phyloP scores from a whole-genome alignment of 1,140 invertebrate species.

The Papilio xuthus region DNA sequence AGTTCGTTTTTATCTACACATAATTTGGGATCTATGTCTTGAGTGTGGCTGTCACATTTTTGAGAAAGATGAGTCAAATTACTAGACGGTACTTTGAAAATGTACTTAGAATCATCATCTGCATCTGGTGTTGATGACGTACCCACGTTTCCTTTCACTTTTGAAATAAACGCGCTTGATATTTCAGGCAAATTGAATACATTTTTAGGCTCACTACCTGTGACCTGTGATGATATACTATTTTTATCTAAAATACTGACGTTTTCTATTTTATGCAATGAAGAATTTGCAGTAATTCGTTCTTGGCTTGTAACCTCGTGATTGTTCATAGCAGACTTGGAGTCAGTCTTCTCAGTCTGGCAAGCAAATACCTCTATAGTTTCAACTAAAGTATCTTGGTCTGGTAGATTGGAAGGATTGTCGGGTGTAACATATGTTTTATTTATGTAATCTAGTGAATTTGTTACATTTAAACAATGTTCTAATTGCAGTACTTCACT shows the following conservation, averaged over 20 bases:
- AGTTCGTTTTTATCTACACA: conserved; percentile 46
- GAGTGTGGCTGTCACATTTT: conserved; percentile 6
- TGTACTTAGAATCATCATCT: neutral
- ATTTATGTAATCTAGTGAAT: neutral
- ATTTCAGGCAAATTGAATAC: conserved; percentile 69
- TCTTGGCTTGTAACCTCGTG: conserved; percentile 27
- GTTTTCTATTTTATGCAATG: conserved; percentile 44
- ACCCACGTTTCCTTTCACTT: conserved; percentile 56
- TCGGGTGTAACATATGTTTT: neutral
- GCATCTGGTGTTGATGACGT: conserved; percentile 43
- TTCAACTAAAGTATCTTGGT: conserved; percentile 17
- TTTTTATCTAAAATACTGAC: conserved; percentile 33
- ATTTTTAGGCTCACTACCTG: conserved; percentile 44
- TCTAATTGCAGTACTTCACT: neutral
- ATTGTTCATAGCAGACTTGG: conserved; percentile 39
- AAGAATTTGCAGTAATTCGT: neutral
- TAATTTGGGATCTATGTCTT: conserved; percentile 18
- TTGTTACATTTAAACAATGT: neutral
- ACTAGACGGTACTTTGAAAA: conserved; percentile 2
- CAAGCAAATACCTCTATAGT: conserved; percentile 1
- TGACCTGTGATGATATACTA: neutral
- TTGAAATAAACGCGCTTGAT: conserved; percentile 61
- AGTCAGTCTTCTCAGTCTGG: conserved; percentile 21
- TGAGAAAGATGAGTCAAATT: neutral
- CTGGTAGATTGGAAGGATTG: neutral